Conservation (phyloP, 2,888 invertebrate species). For the Cepaea hortensis region DNA sequence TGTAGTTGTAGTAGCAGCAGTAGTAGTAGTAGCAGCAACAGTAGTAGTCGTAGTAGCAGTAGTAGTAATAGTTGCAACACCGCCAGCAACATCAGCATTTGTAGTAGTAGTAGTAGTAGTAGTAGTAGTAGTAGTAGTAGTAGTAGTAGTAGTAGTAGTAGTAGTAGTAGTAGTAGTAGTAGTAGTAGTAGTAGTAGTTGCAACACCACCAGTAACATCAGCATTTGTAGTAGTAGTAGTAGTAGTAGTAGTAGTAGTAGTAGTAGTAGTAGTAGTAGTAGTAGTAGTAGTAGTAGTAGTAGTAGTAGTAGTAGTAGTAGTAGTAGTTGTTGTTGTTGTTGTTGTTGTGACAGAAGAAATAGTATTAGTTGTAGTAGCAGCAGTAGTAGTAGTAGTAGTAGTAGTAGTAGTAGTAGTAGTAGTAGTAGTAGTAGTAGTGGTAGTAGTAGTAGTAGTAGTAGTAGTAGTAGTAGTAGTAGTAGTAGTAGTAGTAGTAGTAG, state of each 20-base stretch:
- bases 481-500: too few relatives aligned
- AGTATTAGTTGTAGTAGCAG: too few relatives aligned
- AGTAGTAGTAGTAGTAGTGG: not conserved
- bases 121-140: constrained; percentile 23
- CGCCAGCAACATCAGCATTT: too few relatives aligned
- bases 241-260: too few relatives aligned
- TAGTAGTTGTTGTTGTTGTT: not conserved
- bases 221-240: too few relatives aligned
- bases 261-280: not conserved
- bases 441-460: too few relatives aligned
- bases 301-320: constrained; percentile 25
- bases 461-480: too few relatives aligned
- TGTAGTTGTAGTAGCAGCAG: too few relatives aligned
- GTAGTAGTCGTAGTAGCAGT: not conserved
- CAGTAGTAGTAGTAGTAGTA: too few relatives aligned
- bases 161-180: not conserved
- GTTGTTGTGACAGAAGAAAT: too few relatives aligned
- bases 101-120: constrained; percentile 22
- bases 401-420: not conserved
- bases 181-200: not conserved
- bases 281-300: constrained; percentile 23
- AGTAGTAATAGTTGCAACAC: constrained; percentile 23
- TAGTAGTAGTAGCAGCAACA: too few relatives aligned
- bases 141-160: constrained; percentile 11
- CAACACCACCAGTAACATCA: too few relatives aligned